These are phyloP conservation scores for Drosophila multiciliata DNA, from an alignment of 2,888 invertebrate species.

Conservation along the genomic window DNA sequence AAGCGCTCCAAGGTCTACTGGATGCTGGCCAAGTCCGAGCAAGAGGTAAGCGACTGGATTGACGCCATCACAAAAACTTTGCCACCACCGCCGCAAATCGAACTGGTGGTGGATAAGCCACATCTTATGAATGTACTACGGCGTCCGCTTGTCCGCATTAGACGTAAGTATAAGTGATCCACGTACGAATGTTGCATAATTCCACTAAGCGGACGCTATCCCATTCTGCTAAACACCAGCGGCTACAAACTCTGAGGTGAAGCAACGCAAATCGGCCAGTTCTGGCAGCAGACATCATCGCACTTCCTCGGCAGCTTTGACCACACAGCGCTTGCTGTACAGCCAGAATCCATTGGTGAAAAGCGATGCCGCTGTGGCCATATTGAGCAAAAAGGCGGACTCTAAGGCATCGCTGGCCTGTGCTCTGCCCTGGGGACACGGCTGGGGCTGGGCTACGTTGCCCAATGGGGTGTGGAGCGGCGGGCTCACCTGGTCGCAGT, in stretches of 20 bases:
- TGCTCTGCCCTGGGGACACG: conserved; percentile 88
- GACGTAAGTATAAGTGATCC: conserved; percentile 86
- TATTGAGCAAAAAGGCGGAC: conserved; percentile 85
- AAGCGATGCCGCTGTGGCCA: conserved; percentile 85
- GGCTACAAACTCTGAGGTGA: conserved; percentile 86
- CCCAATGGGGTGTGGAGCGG: conserved; percentile 89
- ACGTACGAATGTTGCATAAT: neutral
- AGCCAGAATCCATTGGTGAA: conserved; percentile 83
- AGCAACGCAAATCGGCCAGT: conserved; percentile 79
- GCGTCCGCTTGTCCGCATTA: conserved; percentile 87
- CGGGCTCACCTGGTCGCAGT: conserved; percentile 88
- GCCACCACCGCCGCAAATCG: conserved; percentile 90
- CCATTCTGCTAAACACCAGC: conserved; percentile 78
- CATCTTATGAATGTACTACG: conserved; percentile 88
- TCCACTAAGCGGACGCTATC: conserved; percentile 18
- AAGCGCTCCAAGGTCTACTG: conserved; percentile 91
- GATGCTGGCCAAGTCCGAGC: conserved; percentile 92
- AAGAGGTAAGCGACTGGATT: conserved; percentile 93
- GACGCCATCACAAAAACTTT: conserved; percentile 92
- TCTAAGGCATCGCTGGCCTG: conserved; percentile 84
- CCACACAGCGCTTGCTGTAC: conserved; percentile 70
- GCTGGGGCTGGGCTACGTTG: conserved; percentile 91
- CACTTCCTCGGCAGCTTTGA: conserved; percentile 63
- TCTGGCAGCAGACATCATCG: conserved; percentile 67
- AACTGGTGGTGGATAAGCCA: conserved; percentile 90